Base-by-base conservation (phyloP, 2,888 invertebrate genomes). In the Alitta virens region DNA sequence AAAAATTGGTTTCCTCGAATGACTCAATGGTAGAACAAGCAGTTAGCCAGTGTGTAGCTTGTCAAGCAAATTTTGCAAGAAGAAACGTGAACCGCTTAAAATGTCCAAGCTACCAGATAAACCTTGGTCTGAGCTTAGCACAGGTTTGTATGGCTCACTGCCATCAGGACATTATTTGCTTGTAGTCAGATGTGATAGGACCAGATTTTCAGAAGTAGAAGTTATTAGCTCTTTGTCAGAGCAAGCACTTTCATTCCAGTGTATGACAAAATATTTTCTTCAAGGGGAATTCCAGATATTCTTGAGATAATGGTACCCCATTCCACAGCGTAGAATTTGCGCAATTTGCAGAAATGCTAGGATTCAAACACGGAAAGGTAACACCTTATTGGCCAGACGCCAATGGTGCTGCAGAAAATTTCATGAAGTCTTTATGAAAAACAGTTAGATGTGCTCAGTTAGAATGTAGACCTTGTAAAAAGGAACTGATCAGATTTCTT, bases 1-100 rank as follows among this genome's bases (percentile, higher is more conserved):
- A 69, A 69, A 49, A 63, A 67, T 1, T 69, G 64, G 68, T 70
- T 68, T 40, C 63, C 60, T 18, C 54, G 66, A 9, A 69, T 70
- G 63, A 68, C 38, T 27, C 14, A n/a, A 23, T 40, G n/a, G 64
- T 56, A 5, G 63, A 62, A 50, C 23, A 55, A 14, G 23, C 43
- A 16, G 62, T 66, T 2, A 49, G 46, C 42, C 23, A 49, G 42
- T 66, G 63, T 40, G 2, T 66, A 2, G n/a, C 62, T 0, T 68
- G 63, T n/a, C 63, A 64, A 43, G 53, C 59, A 12, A 49, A 55
- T 21, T 63, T 59, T 0, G 33, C 52, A 5, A 56, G 27, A 23
- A 38, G 42, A 14, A 26, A 23, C 14, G 59, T 12, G 50, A 50
- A n/a, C 50, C 50, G 12, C 21, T 50, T 9, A 14, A 50, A n/a